Evolutionary conservation across 2,888 invertebrate genomes (phyloP), one percentile per base, ranked within the genome.

Genomic region (Trissolcus japonicus): DNA sequence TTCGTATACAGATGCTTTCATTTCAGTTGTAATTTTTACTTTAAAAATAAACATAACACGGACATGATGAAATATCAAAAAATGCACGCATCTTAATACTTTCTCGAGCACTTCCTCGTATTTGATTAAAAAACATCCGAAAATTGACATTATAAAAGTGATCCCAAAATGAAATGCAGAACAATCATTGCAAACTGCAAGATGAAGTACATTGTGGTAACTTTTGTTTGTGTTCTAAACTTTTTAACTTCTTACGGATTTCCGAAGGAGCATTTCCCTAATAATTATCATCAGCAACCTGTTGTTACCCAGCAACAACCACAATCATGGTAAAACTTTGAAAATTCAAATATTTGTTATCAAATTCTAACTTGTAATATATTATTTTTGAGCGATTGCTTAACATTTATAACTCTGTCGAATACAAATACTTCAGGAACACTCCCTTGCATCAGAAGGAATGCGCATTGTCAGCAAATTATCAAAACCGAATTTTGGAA

Each of bases 111-210:
- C 56, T 56, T 55, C 65, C 65, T 55, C 25, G 48, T 17, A 17
- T 11, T 50, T 40, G 35, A 56, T 56, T 19, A 48, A 56, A 65
- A 65, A 48, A 55, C 54, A 14, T 55, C 17, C 46, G 48, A 43
- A 50, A 65, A 35, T 56, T 35, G 35, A 1, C 35, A 35, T 1
- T 65, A 65, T 65, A 65, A 56, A 65, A 65, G 65, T 50, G 56
- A 35, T 54, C 29, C 4, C 35, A 65, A 56, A 11, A 56, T n/a
- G 1, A 46, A n/a, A 19, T 65, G 48, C 9, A 4, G 4, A 29
- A 48, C 48, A 46, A 48, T 65, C 21, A 16, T 14, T n/a, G 4
- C 21, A 17, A 65, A 65, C 19, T 19, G n/a, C 56, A 56, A 56
- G 3, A 65, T 65, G 65, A 65, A 56, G 48, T 65, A 14, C 40